phyloP scores from a whole-genome alignment of 1,140 invertebrate genomes.

The Tribolium madens region DNA sequence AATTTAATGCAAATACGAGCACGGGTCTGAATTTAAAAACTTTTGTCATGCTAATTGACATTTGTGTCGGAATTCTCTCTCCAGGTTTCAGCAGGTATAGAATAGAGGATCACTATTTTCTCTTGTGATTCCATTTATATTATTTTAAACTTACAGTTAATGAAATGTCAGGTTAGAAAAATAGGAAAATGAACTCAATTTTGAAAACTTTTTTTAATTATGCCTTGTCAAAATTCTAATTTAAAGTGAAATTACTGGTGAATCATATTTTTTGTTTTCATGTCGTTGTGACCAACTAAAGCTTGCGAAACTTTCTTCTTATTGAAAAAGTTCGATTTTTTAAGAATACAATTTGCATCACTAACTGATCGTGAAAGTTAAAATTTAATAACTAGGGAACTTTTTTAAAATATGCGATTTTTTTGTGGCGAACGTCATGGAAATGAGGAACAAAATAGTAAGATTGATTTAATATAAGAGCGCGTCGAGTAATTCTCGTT shows the following conservation, averaged over 20 bases:
- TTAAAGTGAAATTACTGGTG: slow-evolving; percentile 1
- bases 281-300: not conserved
- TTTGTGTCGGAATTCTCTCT: not conserved
- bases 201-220: not conserved
- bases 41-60: not conserved
- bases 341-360: slow-evolving; percentile 36
- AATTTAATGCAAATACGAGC: not conserved
- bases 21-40: not conserved
- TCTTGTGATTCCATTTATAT: not conserved
- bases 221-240: not conserved
- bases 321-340: slow-evolving; percentile 39
- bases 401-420: slow-evolving; percentile 38
- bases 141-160: not conserved
- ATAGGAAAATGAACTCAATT: not conserved
- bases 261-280: slow-evolving; percentile 24
- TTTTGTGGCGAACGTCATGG: slow-evolving; percentile 36
- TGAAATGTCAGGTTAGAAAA: too few species aligned
- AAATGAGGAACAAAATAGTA: slow-evolving; percentile 36
- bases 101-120: not conserved
- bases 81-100: not conserved
- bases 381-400: slow-evolving; percentile 38
- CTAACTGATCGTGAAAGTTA: slow-evolving; percentile 38
- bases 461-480: slow-evolving; percentile 37
- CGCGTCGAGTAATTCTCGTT: slow-evolving; percentile 22
- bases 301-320: slow-evolving; percentile 16